A percentile compares a stretch with the other conserved stretches of the same genome.
Evolutionary conservation across 2,113 vertebrate species (phyloP).

Genomic region (Zosterops japonicus): DNA sequence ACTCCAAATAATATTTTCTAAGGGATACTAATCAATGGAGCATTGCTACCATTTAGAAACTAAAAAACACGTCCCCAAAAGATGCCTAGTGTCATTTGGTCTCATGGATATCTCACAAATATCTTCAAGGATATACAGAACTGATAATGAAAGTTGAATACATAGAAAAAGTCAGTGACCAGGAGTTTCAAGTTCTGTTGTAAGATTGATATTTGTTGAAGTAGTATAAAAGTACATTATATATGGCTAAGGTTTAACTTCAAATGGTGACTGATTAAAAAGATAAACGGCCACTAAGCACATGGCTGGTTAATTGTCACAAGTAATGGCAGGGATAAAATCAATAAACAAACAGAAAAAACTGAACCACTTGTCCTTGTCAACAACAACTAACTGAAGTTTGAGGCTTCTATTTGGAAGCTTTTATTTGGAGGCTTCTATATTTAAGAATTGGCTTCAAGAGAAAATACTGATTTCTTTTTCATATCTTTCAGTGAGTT

Average conservation of each 20-base stretch:
- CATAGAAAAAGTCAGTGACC: not conserved
- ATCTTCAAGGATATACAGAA: not conserved
- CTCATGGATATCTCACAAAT: not conserved
- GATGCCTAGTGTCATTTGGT: not conserved
- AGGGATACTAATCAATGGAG: not conserved
- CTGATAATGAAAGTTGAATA: not conserved
- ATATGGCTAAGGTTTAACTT: not conserved
- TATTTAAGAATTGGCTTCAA: not conserved
- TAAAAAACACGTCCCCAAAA: not conserved
- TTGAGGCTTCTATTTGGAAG: not conserved
- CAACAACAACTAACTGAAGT: not conserved
- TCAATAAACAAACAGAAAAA: not conserved
- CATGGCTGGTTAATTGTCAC: not conserved
- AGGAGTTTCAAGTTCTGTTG: not conserved
- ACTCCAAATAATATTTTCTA: not conserved
- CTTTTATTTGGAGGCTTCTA: not conserved
- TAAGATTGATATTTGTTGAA: not conserved
- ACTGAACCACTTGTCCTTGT: not conserved
- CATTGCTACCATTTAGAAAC: not conserved
- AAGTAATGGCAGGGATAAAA: not conserved
- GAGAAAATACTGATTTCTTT: not conserved
- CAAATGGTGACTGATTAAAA: not conserved
- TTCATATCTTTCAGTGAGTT: not conserved
- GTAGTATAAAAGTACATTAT: not conserved
- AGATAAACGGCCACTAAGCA: not conserved